These are phyloP conservation scores for Amphiura filiformis DNA, from an alignment of 35 echinoderm and acorn worm species.

Conservation along the genomic window DNA sequence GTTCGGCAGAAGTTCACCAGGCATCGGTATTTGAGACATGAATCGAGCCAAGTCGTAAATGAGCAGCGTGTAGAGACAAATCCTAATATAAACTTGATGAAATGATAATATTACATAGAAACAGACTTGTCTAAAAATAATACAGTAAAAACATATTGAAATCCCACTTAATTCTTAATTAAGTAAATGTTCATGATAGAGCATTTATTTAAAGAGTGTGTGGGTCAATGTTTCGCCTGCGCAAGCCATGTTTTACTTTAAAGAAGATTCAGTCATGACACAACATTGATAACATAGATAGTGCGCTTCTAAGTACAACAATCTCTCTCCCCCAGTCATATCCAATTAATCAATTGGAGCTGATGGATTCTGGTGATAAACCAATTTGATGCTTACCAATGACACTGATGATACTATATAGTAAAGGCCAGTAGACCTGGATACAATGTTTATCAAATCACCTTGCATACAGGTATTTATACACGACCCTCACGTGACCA, in stretches of 20 bases:
- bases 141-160: background rate
- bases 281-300: no score
- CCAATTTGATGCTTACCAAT: background rate
- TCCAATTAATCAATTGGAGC: background rate
- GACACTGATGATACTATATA: background rate
- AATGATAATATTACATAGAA: background rate
- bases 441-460: no score
- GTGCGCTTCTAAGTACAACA: background rate
- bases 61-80: background rate
- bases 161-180: background rate
- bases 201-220: background rate
- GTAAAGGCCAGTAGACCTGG: no score
- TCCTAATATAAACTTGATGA: background rate
- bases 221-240: no score
- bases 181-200: background rate
- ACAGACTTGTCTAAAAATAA: background rate
- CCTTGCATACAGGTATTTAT: no score
- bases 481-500: no score
- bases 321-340: background rate
- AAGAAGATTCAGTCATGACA: no score
- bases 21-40: no score
- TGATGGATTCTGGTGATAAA: background rate
- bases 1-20: no score
- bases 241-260: no score
- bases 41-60: no score